phyloP scores from a whole-genome alignment of 2,797 vertebrate genomes.

The Smutsia gigantea region DNA sequence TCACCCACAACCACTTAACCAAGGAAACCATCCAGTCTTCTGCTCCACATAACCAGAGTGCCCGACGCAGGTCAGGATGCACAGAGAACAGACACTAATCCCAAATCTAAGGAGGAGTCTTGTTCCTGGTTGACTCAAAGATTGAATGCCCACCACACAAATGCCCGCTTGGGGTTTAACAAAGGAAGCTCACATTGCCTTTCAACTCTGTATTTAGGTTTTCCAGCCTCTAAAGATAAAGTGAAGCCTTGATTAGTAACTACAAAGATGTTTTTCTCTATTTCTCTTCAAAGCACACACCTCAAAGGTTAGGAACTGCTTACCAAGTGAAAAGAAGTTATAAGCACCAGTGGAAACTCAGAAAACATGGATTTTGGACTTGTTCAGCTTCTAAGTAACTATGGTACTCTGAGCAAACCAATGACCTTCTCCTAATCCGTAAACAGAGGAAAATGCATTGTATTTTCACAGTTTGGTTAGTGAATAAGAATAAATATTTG shows the following conservation, averaged over 20 bases:
- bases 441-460: neutral
- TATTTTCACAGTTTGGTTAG: neutral
- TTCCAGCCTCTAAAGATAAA: neutral
- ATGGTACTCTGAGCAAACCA: neutral
- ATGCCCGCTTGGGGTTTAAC: neutral
- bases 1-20: neutral
- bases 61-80: neutral
- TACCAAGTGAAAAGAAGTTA: neutral
- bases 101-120: neutral
- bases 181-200: neutral
- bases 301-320: neutral
- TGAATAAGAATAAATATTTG: neutral
- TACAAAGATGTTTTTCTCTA: neutral
- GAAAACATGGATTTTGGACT: neutral
- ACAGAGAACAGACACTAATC: neutral
- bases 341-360: neutral
- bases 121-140: neutral
- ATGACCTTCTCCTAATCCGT: neutral
- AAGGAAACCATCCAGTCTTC: neutral
- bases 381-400: neutral
- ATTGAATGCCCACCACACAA: neutral
- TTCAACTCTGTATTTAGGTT: neutral
- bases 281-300: neutral
- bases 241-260: neutral
- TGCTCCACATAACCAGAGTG: neutral